Evolutionary conservation across 2,113 vertebrate species (phyloP).

Genomic region (Astatoreochromis straeleni): DNA sequence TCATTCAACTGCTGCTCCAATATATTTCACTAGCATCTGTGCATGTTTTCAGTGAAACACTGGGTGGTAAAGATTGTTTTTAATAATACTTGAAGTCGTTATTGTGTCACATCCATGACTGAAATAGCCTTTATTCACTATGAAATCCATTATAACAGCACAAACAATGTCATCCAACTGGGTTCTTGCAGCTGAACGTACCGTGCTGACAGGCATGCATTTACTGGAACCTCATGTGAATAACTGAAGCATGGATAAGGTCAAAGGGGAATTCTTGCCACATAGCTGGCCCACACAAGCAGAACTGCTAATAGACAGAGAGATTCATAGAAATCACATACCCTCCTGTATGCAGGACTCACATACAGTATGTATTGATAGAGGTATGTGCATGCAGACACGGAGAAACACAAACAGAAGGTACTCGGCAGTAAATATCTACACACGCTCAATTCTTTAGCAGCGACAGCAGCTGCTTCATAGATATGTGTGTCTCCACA

Average conservation of each 20-base stretch:
- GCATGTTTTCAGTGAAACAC: neutral
- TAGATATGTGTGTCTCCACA: neutral
- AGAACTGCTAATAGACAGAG: neutral
- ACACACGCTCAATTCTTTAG: conserved; percentile 6
- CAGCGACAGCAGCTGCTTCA: conserved; percentile 35
- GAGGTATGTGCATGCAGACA: neutral
- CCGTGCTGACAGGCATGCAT: conserved; percentile 19
- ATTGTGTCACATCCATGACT: neutral
- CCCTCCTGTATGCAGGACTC: neutral
- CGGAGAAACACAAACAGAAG: neutral
- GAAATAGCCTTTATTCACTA: neutral
- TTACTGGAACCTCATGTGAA: conserved; percentile 34
- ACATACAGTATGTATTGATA: neutral
- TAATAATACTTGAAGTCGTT: neutral
- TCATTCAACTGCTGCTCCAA: neutral
- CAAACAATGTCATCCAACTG: neutral
- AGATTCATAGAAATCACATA: neutral
- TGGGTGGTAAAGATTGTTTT: neutral
- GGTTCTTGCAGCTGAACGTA: neutral
- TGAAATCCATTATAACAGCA: neutral
- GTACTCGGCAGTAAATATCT: conserved; percentile 7
- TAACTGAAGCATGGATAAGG: conserved; percentile 9
- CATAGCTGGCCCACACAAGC: conserved; percentile 27
- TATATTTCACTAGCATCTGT: neutral
- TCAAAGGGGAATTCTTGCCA: conserved; percentile 34